Conservation (phyloP, 2,888 invertebrate genomes). For the Rhopalosiphum nymphaeae region DNA sequence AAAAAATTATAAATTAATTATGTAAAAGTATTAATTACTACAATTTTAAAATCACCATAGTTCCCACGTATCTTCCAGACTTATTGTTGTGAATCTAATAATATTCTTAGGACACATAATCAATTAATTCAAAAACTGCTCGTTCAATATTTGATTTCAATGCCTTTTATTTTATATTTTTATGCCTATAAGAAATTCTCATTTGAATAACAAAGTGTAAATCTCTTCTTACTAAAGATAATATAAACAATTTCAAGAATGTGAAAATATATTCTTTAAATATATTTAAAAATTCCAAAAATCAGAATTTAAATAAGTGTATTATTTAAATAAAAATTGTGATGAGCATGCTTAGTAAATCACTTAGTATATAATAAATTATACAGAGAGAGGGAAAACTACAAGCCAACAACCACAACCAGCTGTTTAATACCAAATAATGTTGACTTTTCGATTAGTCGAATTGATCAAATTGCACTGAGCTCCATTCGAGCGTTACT, state of each 20-base stretch:
- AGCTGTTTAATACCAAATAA: neutral
- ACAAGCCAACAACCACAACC: neutral
- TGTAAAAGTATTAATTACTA: neutral
- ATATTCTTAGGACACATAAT: neutral
- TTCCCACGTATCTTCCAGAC: neutral
- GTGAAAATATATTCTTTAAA: neutral
- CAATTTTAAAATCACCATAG: neutral
- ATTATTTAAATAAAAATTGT: neutral
- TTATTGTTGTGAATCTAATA: neutral
- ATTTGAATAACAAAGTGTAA: neutral
- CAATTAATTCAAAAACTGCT: neutral
- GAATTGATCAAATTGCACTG: neutral
- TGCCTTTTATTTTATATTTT: neutral
- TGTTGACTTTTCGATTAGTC: neutral
- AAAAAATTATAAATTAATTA: neutral
- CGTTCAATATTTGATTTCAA: neutral
- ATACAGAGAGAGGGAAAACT: neutral
- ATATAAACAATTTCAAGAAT: neutral
- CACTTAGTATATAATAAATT: neutral
- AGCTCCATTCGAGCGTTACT: neutral
- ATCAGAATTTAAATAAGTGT: neutral
- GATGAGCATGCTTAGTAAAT: neutral
- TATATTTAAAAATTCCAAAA: neutral
- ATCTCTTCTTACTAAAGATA: neutral
- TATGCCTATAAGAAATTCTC: neutral